Evolutionary conservation across 2,888 invertebrate species (phyloP).

Genomic region (Esperia sulphurella): DNA sequence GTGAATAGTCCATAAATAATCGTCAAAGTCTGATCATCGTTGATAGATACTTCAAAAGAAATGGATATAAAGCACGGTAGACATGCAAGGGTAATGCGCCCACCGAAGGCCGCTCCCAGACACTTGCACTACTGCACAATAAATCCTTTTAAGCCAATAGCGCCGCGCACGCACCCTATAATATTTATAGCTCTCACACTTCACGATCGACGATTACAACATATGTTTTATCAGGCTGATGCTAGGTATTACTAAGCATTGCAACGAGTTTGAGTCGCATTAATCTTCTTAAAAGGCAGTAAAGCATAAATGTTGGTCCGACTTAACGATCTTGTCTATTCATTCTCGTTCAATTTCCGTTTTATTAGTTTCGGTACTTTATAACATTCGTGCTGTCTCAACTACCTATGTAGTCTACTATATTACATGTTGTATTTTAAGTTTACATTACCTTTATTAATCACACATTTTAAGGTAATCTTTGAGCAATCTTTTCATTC

Average conservation of each 20-base stretch:
- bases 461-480: too few relatives aligned
- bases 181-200: constrained; percentile 45
- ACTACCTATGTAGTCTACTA: too few relatives aligned
- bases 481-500: too few relatives aligned
- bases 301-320: too few relatives aligned
- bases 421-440: too few relatives aligned
- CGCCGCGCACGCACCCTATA: constrained; percentile 25
- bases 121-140: constrained; percentile 41
- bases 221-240: constrained; percentile 26
- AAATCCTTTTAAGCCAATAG: constrained; percentile 37
- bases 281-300: too few relatives aligned
- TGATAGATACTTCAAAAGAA: background rate
- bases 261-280: too few relatives aligned
- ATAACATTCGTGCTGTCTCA: too few relatives aligned
- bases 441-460: too few relatives aligned
- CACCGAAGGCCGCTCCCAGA: constrained; percentile 33
- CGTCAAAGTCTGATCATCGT: background rate
- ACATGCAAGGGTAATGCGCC: constrained; percentile 27
- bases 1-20: background rate
- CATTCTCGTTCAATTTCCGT: too few relatives aligned
- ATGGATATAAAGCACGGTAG: background rate
- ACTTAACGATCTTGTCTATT: too few relatives aligned
- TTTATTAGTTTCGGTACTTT: too few relatives aligned
- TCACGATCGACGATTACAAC: constrained; percentile 50
- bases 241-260: background rate